These are phyloP conservation scores for Psammodynastes pulverulentus DNA, from an alignment of 2,113 vertebrate species.

Conservation along the genomic window DNA sequence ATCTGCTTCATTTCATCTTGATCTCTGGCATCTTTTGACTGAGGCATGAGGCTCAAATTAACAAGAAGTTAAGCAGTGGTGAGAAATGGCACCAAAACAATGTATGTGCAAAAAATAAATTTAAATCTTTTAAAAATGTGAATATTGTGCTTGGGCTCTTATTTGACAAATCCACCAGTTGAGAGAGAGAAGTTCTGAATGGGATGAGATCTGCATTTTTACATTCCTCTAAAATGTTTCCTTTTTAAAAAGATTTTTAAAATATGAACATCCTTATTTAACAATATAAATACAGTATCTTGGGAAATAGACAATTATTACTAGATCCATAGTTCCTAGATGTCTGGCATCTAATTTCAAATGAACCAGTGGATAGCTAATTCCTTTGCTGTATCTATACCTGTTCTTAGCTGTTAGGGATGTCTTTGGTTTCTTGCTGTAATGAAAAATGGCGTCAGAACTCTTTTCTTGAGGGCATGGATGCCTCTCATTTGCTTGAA, in stretches of 20 bases:
- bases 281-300: not conserved
- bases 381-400: not conserved
- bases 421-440: not conserved
- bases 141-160: not conserved
- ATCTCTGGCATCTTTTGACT: not conserved
- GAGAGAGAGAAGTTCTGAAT: not conserved
- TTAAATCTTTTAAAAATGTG: not conserved
- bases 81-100: not conserved
- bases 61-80: not conserved
- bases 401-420: not conserved
- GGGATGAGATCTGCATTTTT: not conserved
- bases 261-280: not conserved
- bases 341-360: not conserved
- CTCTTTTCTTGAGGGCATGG: not conserved
- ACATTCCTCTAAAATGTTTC: not conserved
- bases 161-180: not conserved
- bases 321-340: not conserved
- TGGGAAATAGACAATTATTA: not conserved
- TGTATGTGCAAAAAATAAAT: not conserved
- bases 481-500: not conserved
- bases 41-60: not conserved
- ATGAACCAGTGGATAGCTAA: not conserved
- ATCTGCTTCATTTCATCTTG: not conserved
- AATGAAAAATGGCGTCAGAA: not conserved
- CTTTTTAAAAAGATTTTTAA: not conserved